Evolutionary conservation across 2,888 invertebrate species (phyloP), one percentile per base, ranked within the genome.

Genomic region (Trachelus stipa): DNA sequence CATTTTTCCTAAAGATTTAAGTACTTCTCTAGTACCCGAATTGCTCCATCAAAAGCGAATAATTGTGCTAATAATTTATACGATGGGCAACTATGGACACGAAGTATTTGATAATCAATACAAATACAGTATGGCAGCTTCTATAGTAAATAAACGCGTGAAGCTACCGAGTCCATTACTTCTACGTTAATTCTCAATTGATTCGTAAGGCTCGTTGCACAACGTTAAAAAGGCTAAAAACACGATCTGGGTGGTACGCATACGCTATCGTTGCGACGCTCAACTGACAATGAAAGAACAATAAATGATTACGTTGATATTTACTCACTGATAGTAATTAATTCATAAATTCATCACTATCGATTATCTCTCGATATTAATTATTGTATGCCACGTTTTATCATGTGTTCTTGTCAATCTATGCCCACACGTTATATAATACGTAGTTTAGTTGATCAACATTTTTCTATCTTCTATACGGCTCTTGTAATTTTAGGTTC

Each of bases 21-120:
- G 81, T 81, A 81, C 81, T 80, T 79, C 80, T 77, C 77, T 76
- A 75, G 79, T 79, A 80, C 76, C 76, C 71, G 76, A 78, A 80
- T 77, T 74, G 12, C 71, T 71, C 74, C 76, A 71, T 77, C 76
- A 71, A 76, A 79, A 76, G 76, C 78, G 75, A 76, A 77, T 77
- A 77, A 23, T 56, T 56, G 56, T 56, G 56, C 56, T 56, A 56
- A 56, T 56, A 23, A 40, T 40, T 40, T 23, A 56, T 23, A 23
- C 40, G 9, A 15, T 23, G 6, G 23, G 23, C 23, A 40, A 1
- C 23, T 40, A 40, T 23, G 9, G 23, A 23, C 23, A 40, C 40
- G 40, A 23, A 40, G 23, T 40, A 40, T 6, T 40, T 23, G 40
- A 40, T 40, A 40, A 40, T 40, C 40, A 40, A 23, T 68, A 78